These are phyloP conservation scores for Typhlichthys subterraneus DNA, from an alignment of 2,797 vertebrate species.

Conservation along the genomic window DNA sequence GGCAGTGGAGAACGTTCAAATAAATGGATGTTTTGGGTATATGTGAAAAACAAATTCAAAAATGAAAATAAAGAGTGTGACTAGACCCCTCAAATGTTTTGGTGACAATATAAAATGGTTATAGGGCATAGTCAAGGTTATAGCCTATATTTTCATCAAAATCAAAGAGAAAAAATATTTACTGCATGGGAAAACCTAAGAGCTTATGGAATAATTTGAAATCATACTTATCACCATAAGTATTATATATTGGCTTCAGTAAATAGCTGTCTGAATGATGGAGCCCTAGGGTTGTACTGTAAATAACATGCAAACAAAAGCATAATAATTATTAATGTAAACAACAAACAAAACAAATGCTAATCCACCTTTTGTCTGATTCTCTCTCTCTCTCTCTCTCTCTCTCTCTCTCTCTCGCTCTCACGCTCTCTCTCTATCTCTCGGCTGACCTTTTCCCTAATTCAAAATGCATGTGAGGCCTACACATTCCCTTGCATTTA, in stretches of 20 bases:
- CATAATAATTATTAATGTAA: not conserved
- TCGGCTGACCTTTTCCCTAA: conserved; percentile 6
- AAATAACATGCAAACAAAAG: not conserved
- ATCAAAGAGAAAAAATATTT: conserved; percentile 12
- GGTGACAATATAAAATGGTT: conserved; percentile 24
- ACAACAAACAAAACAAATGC: too few species aligned
- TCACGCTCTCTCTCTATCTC: not conserved
- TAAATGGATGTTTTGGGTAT: conserved; percentile 44
- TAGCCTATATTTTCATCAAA: too few species aligned
- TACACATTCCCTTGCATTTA: conserved; percentile 35
- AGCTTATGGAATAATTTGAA: conserved; percentile 53
- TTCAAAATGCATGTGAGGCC: conserved; percentile 14
- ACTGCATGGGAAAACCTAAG: conserved; percentile 48
- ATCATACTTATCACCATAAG: conserved; percentile 17
- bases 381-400: not conserved
- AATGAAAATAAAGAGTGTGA: conserved; percentile 13
- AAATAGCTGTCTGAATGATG: conserved; percentile 53
- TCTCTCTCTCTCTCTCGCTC: not conserved
- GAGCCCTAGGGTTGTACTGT: conserved; percentile 30
- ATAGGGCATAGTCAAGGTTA: too few species aligned
- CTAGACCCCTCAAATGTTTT: conserved; percentile 17
- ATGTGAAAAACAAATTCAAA: conserved; percentile 45
- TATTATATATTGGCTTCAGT: conserved; percentile 63
- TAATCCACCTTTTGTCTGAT: too few species aligned
- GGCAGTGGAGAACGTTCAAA: conserved; percentile 36